These are phyloP conservation scores for Gymnoscopelus microlampas DNA, from an alignment of 2,797 vertebrate genomes.

Conservation along the genomic window DNA sequence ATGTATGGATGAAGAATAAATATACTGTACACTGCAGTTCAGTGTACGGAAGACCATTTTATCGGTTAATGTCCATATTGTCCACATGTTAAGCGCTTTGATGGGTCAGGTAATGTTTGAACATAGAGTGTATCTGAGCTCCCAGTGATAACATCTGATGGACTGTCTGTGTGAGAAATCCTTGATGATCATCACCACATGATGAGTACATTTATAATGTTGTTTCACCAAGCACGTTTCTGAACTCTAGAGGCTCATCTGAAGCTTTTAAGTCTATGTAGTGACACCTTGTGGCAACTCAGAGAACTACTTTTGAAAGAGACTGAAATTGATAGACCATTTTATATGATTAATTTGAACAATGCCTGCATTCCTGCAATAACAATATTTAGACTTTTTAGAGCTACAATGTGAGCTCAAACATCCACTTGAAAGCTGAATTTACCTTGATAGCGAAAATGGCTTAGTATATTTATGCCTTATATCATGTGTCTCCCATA, in stretches of 20 bases:
- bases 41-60: background rate
- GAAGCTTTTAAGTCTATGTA: constrained; percentile 38
- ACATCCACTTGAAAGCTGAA: too few relatives aligned
- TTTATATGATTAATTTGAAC: too few relatives aligned
- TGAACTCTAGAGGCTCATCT: background rate
- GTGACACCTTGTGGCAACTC: constrained; percentile 72
- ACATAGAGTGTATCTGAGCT: background rate
- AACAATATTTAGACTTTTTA: too few relatives aligned
- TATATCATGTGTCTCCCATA: too few relatives aligned
- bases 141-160: background rate
- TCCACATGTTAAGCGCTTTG: background rate
- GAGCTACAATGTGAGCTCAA: too few relatives aligned
- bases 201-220: background rate
- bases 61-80: too few relatives aligned
- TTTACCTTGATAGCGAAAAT: too few relatives aligned
- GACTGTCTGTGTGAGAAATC: background rate
- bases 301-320: constrained; percentile 41
- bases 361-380: too few relatives aligned
- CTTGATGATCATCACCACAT: background rate
- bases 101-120: background rate
- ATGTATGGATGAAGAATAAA: too few relatives aligned
- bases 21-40: background rate
- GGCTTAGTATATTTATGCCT: too few relatives aligned
- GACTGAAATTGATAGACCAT: too few relatives aligned
- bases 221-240: background rate